A percentile compares a stretch with the other conserved stretches of the same genome.
These are phyloP conservation scores for Camponotus fellah DNA, from an alignment of 2,888 invertebrate species.

Conservation along the genomic window DNA sequence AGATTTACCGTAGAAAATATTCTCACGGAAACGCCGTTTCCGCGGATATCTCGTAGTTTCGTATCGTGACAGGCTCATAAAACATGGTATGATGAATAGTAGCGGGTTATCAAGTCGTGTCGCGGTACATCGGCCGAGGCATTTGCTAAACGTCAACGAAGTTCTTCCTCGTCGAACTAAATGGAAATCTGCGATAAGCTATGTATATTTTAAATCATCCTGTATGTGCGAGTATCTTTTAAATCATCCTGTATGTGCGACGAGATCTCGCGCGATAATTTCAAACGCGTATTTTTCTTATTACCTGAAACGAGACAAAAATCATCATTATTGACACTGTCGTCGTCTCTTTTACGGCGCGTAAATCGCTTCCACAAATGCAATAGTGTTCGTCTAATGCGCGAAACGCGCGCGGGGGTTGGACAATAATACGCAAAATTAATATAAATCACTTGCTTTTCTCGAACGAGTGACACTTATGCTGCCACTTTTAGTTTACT, in stretches of 20 bases:
- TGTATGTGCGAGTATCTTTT: not conserved
- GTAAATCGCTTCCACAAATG: slow-evolving; percentile 25
- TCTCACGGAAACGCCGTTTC: slow-evolving; percentile 47
- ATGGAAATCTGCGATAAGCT: slow-evolving; percentile 17
- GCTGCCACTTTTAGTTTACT: slow-evolving; percentile 53
- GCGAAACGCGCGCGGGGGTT: slow-evolving; percentile 21
- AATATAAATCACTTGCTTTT: slow-evolving; percentile 47
- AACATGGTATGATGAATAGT: slow-evolving; percentile 41
- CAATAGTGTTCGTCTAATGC: slow-evolving; percentile 24
- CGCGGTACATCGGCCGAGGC: not conserved
- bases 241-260: slow-evolving; percentile 17
- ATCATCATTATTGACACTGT: slow-evolving; percentile 27
- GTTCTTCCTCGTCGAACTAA: slow-evolving; percentile 1
- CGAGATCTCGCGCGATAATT: not conserved
- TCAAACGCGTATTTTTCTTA: not conserved
- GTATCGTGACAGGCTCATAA: slow-evolving; percentile 37
- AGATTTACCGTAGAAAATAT: slow-evolving; percentile 28
- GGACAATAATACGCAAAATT: slow-evolving; percentile 46
- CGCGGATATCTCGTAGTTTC: slow-evolving; percentile 40
- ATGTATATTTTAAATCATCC: slow-evolving; percentile 20
- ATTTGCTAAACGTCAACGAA: slow-evolving; percentile 26
- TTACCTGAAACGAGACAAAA: slow-evolving; percentile 28
- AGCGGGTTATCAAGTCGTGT: slow-evolving; percentile 27
- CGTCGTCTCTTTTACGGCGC: slow-evolving; percentile 36
- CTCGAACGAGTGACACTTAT: slow-evolving; percentile 36